phyloP scores from a whole-genome alignment of 2,888 invertebrate species.

The Urechis unicinctus region DNA sequence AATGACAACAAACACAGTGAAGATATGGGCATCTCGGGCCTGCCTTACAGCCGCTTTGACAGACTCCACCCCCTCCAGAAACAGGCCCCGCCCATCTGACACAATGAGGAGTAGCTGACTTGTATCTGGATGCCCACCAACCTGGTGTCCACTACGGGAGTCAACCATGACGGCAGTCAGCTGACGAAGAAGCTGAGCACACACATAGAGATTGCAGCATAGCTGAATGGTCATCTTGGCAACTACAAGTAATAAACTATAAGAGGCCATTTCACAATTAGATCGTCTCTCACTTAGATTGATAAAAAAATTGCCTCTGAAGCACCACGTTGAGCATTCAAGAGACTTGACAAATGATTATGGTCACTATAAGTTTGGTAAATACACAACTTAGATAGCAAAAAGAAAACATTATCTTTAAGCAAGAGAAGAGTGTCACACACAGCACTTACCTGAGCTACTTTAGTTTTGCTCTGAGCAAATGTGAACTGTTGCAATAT shows the following conservation, averaged over 20 bases:
- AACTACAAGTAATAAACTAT: too few relatives aligned
- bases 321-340: too few relatives aligned
- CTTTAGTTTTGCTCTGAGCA: slow-evolving; percentile 80
- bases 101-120: slow-evolving; percentile 79
- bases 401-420: too few relatives aligned
- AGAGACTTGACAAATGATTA: too few relatives aligned
- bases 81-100: slow-evolving; percentile 91
- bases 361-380: too few relatives aligned
- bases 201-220: not conserved
- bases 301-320: too few relatives aligned
- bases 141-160: slow-evolving; percentile 27
- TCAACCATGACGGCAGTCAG: slow-evolving; percentile 61
- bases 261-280: too few relatives aligned
- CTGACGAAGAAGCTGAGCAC: slow-evolving; percentile 63
- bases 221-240: not conserved
- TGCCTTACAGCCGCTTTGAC: slow-evolving; percentile 73
- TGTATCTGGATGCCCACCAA: slow-evolving; percentile 13
- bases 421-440: too few relatives aligned
- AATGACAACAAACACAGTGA: slow-evolving; percentile 89
- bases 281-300: too few relatives aligned
- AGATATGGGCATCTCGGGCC: slow-evolving; percentile 76
- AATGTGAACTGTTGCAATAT: slow-evolving; percentile 63
- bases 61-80: slow-evolving; percentile 70
- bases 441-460: slow-evolving; percentile 63
- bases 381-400: too few relatives aligned